Evolutionary conservation across 2,797 vertebrate genomes (phyloP), one percentile per base, ranked within the genome.

Genomic region (Enteromius anoplus): DNA sequence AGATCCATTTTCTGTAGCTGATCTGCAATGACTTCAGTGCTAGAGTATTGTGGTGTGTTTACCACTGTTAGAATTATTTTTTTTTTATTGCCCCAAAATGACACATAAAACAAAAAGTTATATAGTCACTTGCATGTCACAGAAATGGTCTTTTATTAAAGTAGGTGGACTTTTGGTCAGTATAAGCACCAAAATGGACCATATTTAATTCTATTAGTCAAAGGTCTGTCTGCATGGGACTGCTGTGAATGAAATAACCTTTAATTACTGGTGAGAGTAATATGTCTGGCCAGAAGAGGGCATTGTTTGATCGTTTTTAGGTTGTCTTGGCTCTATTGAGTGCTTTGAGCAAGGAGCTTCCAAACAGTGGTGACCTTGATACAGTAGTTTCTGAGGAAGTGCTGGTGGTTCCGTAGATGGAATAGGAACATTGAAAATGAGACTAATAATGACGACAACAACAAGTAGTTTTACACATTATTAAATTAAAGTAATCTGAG

Each of bases 231-330:
- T 49, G 29, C 7, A 45, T 10, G 17, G 19, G 8, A 29, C 37
- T 8, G 4, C 14, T 75, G 12, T 60, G n/a, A 75, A 60, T 42
- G 7, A 75, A 58, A 23, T 58, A 5, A 55, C 4, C 3, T 75
- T 26, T 3, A 34, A 14, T 26, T 2, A 17, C 1, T 62, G 15
- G n/a, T 62, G 73, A 29, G 17, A 12, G 8, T 17, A 75, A 26
- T 29, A 19, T 40, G 1, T 76, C 9, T 19, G 45, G 29, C 55
- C 75, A 76, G 37, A 76, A 76, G 75, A 76, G n/a, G 55, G 75
- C 75, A 17, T 12, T 42, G 40, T 29, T 76, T 76, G 23, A 29
- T 8, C 1, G 34, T 9, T 75, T 15, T n/a, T 37, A 37, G 7
- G 11, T 17, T 58, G 11, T 23, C 21, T 37, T 21, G 32, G 21